phyloP scores from a whole-genome alignment of 2,113 vertebrate species.

The Prionailurus viverrinus region DNA sequence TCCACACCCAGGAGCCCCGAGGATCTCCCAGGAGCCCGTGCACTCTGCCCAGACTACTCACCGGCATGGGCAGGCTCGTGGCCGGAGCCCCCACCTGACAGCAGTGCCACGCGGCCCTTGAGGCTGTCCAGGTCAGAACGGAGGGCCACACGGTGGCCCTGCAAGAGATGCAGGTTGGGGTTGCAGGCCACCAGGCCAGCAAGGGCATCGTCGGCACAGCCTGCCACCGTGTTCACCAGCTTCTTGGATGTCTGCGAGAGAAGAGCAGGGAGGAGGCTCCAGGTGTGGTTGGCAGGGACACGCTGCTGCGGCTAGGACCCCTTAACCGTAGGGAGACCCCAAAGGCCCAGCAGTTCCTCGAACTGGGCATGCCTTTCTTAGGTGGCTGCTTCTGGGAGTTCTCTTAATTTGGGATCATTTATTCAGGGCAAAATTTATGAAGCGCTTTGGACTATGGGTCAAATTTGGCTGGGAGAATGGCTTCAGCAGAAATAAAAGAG shows the following conservation, averaged over 20 bases:
- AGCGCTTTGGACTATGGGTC: background rate
- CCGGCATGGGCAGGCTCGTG: constrained; percentile 97
- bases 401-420: background rate
- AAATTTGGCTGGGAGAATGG: background rate
- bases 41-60: constrained; percentile 66
- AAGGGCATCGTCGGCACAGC: constrained; percentile 94
- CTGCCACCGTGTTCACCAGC: constrained; percentile 89
- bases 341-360: background rate
- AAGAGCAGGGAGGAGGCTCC: background rate
- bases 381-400: background rate
- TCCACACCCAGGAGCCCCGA: background rate
- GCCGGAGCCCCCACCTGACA: constrained; percentile 96
- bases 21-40: accelerated
- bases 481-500: background rate
- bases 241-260: constrained; percentile 89
- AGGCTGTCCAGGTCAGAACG: constrained; percentile 90
- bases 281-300: background rate
- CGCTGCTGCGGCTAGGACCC: background rate
- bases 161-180: constrained; percentile 87
- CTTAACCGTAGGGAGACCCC: background rate
- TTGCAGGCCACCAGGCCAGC: constrained; percentile 90
- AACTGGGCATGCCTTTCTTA: background rate
- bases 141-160: constrained; percentile 93
- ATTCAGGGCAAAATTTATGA: background rate
- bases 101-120: constrained; percentile 92